Base-by-base conservation (phyloP, 2,888 invertebrate genomes). In the Dryococelus australis region DNA sequence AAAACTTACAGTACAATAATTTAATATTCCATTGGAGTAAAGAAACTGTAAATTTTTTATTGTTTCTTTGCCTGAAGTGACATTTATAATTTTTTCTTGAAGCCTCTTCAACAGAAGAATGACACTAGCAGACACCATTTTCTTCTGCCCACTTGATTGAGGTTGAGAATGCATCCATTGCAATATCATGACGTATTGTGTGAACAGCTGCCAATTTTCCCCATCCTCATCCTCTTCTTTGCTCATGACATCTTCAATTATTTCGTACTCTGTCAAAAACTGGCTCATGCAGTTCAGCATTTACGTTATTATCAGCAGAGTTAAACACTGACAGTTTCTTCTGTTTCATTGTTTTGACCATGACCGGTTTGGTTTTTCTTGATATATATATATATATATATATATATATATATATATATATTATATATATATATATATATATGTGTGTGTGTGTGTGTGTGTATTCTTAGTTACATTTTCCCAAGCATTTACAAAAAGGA, bases 131-230 rank as follows among this genome's bases (percentile, higher is more conserved):
- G 28, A 20, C 27, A 85, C 51, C 27, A 53, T 85, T 85, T 28
- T 28, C 83, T 83, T 28, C 35, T 83, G 83, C 83, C 83, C 13
- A 83, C 35, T 20, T 85, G 27, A 51, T 10, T 0, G 51, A 51
- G n/a, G 53, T 85, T 53, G 85, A 51, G 28, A 53, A 51, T 9
- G 85, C 16, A 65, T 85, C 51, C 53, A n/a, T 85, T 12, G 65
- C 85, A 85, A 65, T 85, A 85, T 85, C 51, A 85, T 85, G 43
- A 47, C 13, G 26, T 85, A 51, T 53, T 85, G 27, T 85, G 53
- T 53, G 85, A 43, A 16, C 28, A 51, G 51, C 28, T 24, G 6
- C 65, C 85, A 8, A 0, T 10, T 28, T 53, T 27, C 12, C 13
- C 85, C 20, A n/a, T n/a, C 53, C 0, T 51, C 51, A 26, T 83